These are phyloP conservation scores for Hydrolagus affinis DNA, from an alignment of 2,113 vertebrate species.

Conservation along the genomic window DNA sequence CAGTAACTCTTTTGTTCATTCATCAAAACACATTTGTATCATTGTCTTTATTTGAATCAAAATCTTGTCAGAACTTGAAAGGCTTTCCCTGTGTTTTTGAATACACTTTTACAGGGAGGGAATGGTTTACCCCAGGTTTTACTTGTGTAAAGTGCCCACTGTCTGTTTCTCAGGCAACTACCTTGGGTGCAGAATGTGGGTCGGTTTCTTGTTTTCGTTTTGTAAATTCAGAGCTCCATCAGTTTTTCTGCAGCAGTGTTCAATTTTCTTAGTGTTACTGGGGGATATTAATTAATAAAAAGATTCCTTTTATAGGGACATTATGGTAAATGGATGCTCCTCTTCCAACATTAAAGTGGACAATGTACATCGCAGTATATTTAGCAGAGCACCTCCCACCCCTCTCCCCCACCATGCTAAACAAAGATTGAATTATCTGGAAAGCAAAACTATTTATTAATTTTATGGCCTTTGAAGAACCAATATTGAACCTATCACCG, in stretches of 20 bases:
- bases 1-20: neutral
- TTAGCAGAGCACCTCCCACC: no score
- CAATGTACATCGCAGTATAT: neutral
- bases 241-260: neutral
- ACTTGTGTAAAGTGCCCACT: neutral
- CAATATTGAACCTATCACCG: neutral
- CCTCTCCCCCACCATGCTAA: no score
- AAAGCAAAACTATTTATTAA: neutral
- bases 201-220: neutral
- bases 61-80: neutral
- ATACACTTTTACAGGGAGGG: neutral
- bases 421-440: neutral
- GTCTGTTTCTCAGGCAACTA: neutral
- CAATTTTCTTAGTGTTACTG: neutral
- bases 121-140: neutral
- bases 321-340: neutral
- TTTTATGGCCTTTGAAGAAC: conserved; percentile 20
- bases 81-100: neutral
- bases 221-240: neutral
- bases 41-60: conserved; percentile 6
- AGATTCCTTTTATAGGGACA: neutral
- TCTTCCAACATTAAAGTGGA: neutral
- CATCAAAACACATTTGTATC: conserved; percentile 10
- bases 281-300: neutral
- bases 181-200: neutral